Evolutionary conservation across 1,140 invertebrate species (phyloP), one percentile per base, ranked within the genome.

Genomic region (Anastrepha obliqua): DNA sequence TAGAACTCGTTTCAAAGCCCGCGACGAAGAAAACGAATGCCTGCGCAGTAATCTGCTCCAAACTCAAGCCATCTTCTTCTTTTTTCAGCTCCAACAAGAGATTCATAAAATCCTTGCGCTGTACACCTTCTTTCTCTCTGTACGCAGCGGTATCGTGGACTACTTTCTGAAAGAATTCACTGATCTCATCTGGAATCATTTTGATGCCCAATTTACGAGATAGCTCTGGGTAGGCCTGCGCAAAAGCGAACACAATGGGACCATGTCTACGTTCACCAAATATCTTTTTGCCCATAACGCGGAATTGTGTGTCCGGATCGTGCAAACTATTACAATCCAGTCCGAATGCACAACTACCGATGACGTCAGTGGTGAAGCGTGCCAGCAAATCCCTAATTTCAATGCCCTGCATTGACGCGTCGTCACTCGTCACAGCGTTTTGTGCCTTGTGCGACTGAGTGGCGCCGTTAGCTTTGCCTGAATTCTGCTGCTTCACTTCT

Each of bases 331-430:
- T 93, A 44, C 94, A 93, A 17, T 95, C 93, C 3, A 95, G 89
- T 0, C 94, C 95, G 78, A 95, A 95, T 17, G 93, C 94, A 87
- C 93, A 93, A 9, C 91, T 93, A 0, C 94, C 94, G 42, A 95
- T 95, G 1, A 95, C 92, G 91, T 96, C 96, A 64, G 95, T 96
- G 0, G 95, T 94, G 89, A 94, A 96, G 78, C 94, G 94, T 0
- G 94, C 94, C 74, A 95, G 94, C 2, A 95, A 89, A 29, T 96
- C 94, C 17, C 95, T 94, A 58, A 95, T 93, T 89, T 95, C 94
- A 1, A 95, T 78, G 59, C 90, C 88, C 42, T 3, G 90, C 47
- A 89, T 93, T 87, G 17, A 17, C 0, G 42, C 42, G 15, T 47
- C 42, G 29, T 29, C 29, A 29, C 29, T 29, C 29, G 29, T 29